Percentiles rank a stretch among this genome's conserved stretches.
phyloP scores from a whole-genome alignment of 2,113 vertebrate genomes.

The Tauraco erythrolophus region DNA sequence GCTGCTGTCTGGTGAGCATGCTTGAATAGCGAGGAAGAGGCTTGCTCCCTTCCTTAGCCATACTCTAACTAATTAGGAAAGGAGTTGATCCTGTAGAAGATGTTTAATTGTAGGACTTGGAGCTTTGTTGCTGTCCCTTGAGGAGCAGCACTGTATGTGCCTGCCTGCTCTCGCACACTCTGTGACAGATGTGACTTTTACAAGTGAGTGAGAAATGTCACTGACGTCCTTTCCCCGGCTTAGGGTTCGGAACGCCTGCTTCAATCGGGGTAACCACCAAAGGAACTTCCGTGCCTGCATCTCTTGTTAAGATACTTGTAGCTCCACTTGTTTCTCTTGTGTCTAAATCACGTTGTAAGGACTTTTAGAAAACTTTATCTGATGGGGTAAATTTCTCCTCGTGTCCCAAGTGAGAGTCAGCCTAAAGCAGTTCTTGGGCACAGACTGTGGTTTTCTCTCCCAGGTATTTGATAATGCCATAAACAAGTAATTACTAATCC shows the following conservation, averaged over 20 bases:
- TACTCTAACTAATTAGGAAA: not conserved
- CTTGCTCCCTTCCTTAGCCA: not conserved
- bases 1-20: not conserved
- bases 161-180: not conserved
- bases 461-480: conserved; percentile 40
- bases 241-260: not conserved
- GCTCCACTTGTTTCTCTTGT: conserved; percentile 17
- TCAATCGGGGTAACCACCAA: not conserved
- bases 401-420: not conserved
- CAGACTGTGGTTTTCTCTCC: not conserved
- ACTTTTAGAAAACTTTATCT: not conserved
- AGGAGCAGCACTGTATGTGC: not conserved
- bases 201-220: not conserved
- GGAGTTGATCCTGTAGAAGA: not conserved
- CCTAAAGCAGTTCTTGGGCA: conserved; percentile 9
- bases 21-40: not conserved
- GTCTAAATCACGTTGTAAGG: not conserved
- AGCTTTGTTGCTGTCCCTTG: not conserved
- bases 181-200: not conserved
- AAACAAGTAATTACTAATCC: conserved; percentile 68
- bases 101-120: not conserved
- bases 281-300: not conserved
- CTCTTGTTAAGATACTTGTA: not conserved
- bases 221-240: not conserved
- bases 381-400: not conserved